These are phyloP conservation scores for Tethya wilhelma DNA, from an alignment of 37 sponge, comb jelly and placozoan species.

Conservation along the genomic window DNA sequence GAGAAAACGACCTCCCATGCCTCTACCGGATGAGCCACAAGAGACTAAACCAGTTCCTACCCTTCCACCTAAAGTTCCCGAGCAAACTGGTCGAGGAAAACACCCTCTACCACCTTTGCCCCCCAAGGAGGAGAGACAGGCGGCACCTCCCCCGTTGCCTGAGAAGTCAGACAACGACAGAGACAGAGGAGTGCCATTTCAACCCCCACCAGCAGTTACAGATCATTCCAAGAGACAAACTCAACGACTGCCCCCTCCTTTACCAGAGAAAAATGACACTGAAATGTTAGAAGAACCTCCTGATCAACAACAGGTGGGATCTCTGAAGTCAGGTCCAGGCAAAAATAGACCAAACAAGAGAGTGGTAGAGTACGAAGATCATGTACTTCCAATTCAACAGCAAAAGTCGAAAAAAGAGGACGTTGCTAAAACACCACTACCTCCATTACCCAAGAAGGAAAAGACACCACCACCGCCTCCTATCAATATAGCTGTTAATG, in stretches of 20 bases:
- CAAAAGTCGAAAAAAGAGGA: not conserved
- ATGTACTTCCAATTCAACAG: not conserved
- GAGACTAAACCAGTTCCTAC: not conserved
- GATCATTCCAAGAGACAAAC: too few relatives aligned
- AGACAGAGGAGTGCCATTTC: not conserved
- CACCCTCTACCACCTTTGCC: conserved; percentile 28
- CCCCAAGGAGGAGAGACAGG: not conserved
- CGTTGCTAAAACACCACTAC: not conserved
- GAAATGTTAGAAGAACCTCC: too few relatives aligned
- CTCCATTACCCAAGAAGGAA: conserved; percentile 22
- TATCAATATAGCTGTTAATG: not conserved
- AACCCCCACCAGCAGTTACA: not conserved
- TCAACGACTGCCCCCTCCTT: not conserved
- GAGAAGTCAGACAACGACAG: not conserved
- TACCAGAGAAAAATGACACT: not conserved
- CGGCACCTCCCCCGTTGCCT: not conserved
- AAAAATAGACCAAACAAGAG: not conserved
- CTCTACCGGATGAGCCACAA: not conserved
- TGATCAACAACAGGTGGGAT: too few relatives aligned
- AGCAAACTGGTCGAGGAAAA: not conserved
- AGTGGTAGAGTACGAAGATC: conserved; percentile 9
- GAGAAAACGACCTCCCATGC: not conserved
- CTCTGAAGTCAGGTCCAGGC: too few relatives aligned
- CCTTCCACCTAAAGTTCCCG: conserved; percentile 3
- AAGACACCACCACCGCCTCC: conserved; percentile 21